Conservation (phyloP, 2,113 vertebrate genomes). For the Pyxicephalus adspersus region DNA sequence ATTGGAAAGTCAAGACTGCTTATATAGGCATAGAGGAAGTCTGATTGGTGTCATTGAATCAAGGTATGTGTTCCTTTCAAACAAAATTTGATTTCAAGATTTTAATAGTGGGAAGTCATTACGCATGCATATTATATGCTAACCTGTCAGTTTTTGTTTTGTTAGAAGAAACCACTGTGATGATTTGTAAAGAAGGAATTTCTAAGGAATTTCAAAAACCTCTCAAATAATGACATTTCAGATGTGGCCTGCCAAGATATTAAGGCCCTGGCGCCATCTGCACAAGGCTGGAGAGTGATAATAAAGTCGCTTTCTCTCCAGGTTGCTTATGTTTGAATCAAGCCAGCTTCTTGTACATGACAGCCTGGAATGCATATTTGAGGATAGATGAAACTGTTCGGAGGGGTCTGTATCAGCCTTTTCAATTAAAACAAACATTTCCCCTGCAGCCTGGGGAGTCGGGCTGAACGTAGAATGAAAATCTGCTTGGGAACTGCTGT, state of each 20-base stretch:
- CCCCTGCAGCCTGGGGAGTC: conserved; percentile 13
- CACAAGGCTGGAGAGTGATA: conserved; percentile 36
- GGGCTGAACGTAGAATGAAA: conserved; percentile 11
- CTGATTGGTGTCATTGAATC: background rate
- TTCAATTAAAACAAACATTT: conserved; percentile 48
- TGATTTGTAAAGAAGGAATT: conserved; percentile 27
- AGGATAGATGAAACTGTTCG: conserved; percentile 36
- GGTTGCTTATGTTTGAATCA: conserved; percentile 39
- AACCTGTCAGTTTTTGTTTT: conserved; percentile 37
- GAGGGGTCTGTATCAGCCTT: conserved; percentile 35
- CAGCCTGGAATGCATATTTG: conserved; percentile 44
- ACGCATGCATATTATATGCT: conserved; percentile 28
- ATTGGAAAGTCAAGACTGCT: conserved; percentile 2
- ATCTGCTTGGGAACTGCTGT: conserved; percentile 16
- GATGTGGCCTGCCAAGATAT: conserved; percentile 35
- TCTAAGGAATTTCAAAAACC: conserved; percentile 17
- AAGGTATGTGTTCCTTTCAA: background rate
- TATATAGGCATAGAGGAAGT: background rate
- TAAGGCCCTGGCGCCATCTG: conserved; percentile 31
- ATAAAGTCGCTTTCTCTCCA: conserved; percentile 36
- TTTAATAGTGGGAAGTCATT: conserved; percentile 23
- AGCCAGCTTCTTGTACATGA: conserved; percentile 30
- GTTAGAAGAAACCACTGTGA: conserved; percentile 20
- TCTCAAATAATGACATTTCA: conserved; percentile 37
- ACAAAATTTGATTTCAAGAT: conserved; percentile 29